phyloP scores from a whole-genome alignment of 2,888 invertebrate genomes.

The Lasioglossum marginatum region DNA sequence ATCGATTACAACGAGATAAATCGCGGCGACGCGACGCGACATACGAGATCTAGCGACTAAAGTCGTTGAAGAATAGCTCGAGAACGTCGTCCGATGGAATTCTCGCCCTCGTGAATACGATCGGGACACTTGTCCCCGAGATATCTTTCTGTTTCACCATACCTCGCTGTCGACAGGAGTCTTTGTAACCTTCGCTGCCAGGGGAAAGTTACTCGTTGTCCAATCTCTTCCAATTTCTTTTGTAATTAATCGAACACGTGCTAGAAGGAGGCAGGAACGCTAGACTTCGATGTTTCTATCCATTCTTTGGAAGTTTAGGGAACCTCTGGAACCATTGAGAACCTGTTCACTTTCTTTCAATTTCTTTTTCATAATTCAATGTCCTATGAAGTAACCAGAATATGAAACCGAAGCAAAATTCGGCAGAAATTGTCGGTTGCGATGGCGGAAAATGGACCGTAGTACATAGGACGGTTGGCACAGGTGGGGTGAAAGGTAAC shows the following conservation, averaged over 20 bases:
- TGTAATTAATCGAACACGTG: background rate
- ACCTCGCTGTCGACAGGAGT: background rate
- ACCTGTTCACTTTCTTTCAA: no score
- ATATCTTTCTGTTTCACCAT: background rate
- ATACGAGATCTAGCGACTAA: conserved; percentile 42
- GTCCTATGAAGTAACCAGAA: no score
- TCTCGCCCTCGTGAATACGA: conserved; percentile 27
- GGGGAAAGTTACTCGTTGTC: background rate
- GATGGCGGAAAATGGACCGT: conserved; percentile 6
- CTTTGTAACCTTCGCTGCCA: background rate
- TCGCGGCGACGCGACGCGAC: conserved; percentile 27
- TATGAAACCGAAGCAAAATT: no score
- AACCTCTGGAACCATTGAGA: no score
- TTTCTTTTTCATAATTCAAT: no score
- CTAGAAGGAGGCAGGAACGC: background rate
- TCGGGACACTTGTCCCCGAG: conserved; percentile 19
- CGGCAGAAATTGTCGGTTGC: background rate
- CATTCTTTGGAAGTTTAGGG: no score
- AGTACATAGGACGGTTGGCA: conserved; percentile 32
- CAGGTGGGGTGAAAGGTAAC: conserved; percentile 30
- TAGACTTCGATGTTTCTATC: background rate
- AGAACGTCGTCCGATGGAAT: background rate
- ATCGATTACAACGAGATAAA: conserved; percentile 63
- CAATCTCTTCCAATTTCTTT: background rate
- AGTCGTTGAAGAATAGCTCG: background rate